phyloP scores from a whole-genome alignment of 2,888 invertebrate genomes.

The Syrista parreyssii region DNA sequence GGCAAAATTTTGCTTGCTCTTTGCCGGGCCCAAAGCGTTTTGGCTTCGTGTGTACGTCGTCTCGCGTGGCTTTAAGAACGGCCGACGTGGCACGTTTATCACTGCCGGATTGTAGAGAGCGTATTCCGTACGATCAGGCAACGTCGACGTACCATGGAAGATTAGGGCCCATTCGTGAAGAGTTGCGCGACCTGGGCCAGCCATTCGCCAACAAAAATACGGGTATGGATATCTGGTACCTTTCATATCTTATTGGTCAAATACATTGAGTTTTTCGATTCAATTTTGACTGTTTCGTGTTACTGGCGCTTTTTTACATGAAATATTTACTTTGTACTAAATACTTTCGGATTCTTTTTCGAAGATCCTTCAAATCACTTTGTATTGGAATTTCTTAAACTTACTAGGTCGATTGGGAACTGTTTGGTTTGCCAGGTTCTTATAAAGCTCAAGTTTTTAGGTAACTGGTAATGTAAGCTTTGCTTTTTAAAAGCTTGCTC shows the following conservation, averaged over 20 bases:
- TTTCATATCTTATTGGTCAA: not conserved
- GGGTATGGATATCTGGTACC: not conserved
- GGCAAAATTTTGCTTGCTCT: conserved; percentile 67
- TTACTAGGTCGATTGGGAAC: not conserved
- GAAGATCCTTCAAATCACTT: not conserved
- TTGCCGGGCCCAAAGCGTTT: conserved; percentile 42
- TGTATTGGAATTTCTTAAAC: not conserved
- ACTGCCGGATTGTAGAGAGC: conserved; percentile 54
- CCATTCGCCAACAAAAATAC: conserved; percentile 9
- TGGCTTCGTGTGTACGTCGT: conserved; percentile 49
- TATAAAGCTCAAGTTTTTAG: not conserved
- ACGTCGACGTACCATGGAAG: conserved; percentile 85
- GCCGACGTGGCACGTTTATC: conserved; percentile 45
- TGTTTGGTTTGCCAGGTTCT: not conserved
- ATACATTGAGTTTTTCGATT: not conserved
- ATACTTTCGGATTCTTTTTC: not conserved
- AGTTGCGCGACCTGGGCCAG: conserved; percentile 81
- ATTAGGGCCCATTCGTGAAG: conserved; percentile 94
- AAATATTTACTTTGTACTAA: not conserved
- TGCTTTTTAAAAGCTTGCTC: not conserved
- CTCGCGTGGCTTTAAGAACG: conserved; percentile 53
- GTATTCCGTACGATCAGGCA: conserved; percentile 63
- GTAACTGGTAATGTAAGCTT: not conserved
- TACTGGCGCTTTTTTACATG: not conserved
- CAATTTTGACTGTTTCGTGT: not conserved